A percentile compares a stretch with the other conserved stretches of the same genome.
Evolutionary conservation across 2,797 vertebrate species (phyloP).

Genomic region (Microcaecilia unicolor): DNA sequence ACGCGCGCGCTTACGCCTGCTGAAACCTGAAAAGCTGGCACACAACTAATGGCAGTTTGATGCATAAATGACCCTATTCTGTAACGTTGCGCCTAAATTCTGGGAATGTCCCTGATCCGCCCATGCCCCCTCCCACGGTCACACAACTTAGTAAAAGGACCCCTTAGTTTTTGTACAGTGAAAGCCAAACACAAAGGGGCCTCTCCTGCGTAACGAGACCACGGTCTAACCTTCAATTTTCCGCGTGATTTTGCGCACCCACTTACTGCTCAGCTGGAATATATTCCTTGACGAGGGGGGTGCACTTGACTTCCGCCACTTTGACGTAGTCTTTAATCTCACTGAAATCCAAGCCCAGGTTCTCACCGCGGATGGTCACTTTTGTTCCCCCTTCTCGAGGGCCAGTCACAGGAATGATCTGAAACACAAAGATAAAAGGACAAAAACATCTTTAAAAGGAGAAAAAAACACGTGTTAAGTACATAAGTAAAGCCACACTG

Average conservation of each 20-base stretch:
- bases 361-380: conserved; percentile 93
- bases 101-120: too few species aligned
- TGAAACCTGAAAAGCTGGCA: too few species aligned
- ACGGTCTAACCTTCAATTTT: background rate
- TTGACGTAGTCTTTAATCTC: conserved; percentile 85
- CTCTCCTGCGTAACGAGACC: background rate
- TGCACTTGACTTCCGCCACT: conserved; percentile 90
- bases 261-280: conserved; percentile 96
- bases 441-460: background rate
- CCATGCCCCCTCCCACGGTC: too few species aligned
- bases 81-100: too few species aligned
- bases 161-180: background rate
- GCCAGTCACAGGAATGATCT: conserved; percentile 86
- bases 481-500: too few species aligned
- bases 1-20: too few species aligned
- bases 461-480: too few species aligned
- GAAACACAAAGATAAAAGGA: conserved; percentile 1
- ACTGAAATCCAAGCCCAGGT: conserved; percentile 86
- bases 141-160: rapidly evolving
- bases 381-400: conserved; percentile 91
- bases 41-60: too few species aligned
- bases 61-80: too few species aligned
- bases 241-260: too few species aligned
- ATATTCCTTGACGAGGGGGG: conserved; percentile 84
- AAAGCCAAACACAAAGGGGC: background rate